phyloP scores from a whole-genome alignment of 2,113 vertebrate species.

The Accipiter cooperii region DNA sequence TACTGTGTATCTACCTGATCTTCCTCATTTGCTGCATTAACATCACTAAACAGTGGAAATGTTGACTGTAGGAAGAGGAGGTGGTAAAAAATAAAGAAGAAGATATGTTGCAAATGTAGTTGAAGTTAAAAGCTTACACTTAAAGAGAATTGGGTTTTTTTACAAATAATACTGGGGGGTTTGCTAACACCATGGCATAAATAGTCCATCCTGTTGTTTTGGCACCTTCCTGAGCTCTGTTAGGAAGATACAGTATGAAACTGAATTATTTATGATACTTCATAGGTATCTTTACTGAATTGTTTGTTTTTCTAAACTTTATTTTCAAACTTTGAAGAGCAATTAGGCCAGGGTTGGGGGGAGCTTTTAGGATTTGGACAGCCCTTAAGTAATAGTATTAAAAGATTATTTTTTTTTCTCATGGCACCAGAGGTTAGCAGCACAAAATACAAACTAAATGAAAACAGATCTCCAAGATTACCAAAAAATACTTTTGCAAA shows the following conservation, averaged over 20 bases:
- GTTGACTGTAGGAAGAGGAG: not conserved
- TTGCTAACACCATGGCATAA: not conserved
- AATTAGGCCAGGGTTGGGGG: fast-evolving
- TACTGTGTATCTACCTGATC: not conserved
- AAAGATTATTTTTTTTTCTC: not conserved
- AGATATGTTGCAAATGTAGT: not conserved
- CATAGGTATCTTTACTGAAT: not conserved
- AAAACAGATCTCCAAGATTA: not conserved
- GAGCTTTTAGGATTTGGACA: not conserved
- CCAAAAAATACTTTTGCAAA: not conserved
- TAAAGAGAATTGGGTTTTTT: not conserved
- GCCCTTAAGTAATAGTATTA: not conserved
- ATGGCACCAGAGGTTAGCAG: not conserved
- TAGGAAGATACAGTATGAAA: not conserved
- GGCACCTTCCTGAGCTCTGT: not conserved
- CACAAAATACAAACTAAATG: not conserved
- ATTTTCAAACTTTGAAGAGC: not conserved
- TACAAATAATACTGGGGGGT: not conserved
- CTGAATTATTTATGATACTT: not conserved
- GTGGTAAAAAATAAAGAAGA: not conserved
- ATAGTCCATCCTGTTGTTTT: not conserved
- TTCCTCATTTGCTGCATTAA: not conserved
- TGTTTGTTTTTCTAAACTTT: not conserved
- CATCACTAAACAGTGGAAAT: not conserved
- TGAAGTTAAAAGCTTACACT: not conserved